These are phyloP conservation scores for Cochlearius cochlearius DNA, from an alignment of 2,113 vertebrate species.

Conservation along the genomic window DNA sequence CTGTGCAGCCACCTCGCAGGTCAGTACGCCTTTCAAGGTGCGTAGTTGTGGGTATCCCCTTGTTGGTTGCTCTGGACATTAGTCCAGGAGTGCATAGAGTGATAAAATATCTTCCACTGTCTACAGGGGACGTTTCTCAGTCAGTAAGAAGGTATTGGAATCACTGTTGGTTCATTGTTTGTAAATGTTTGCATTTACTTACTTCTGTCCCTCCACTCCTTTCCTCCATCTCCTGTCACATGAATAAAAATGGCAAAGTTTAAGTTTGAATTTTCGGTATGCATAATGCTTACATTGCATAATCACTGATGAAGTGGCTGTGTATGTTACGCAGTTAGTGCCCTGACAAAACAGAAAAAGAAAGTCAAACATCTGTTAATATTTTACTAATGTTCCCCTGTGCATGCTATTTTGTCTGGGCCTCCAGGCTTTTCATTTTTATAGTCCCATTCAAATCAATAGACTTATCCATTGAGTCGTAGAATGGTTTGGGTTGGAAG, in stretches of 20 bases:
- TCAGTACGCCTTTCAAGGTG: not conserved
- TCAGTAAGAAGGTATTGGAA: not conserved
- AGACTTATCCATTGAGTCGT: not conserved
- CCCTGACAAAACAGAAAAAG: not conserved
- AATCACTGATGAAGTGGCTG: not conserved
- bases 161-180: not conserved
- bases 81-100: not conserved
- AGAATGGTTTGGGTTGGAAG: not conserved
- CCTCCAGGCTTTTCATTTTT: not conserved
- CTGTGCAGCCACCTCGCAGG: not conserved
- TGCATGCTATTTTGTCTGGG: accelerated
- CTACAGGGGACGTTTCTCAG: not conserved
- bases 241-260: not conserved
- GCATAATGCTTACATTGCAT: accelerated
- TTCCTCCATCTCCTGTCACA: not conserved
- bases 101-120: not conserved
- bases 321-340: not conserved
- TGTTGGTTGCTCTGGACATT: not conserved
- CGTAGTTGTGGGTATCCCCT: not conserved
- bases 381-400: not conserved
- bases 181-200: not conserved
- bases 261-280: not conserved
- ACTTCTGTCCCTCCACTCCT: not conserved
- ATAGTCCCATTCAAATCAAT: not conserved
- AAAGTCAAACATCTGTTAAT: not conserved